phyloP scores from a whole-genome alignment of 2,888 invertebrate genomes.

The Julus scanicus region DNA sequence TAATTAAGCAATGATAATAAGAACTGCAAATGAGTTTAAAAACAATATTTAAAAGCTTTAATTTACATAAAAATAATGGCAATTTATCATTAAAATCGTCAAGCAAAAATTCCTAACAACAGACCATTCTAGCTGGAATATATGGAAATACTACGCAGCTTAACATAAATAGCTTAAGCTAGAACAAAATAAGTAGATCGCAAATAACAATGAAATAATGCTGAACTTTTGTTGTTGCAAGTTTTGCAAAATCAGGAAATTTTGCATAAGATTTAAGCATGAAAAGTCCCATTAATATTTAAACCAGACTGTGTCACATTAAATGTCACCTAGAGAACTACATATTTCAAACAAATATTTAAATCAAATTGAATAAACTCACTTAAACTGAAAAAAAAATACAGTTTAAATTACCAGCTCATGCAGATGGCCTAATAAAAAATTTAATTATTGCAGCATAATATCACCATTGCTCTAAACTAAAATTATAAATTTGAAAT shows the following conservation, averaged over 20 bases:
- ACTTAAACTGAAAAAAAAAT: background rate
- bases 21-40: too few species aligned
- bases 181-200: slow-evolving; percentile 9
- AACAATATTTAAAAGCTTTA: background rate
- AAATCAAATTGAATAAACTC: background rate
- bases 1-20: background rate
- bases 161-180: background rate
- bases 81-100: background rate
- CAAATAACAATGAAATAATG: background rate
- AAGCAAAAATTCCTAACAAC: background rate
- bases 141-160: background rate
- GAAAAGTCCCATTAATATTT: background rate
- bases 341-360: background rate
- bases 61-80: background rate
- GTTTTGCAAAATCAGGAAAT: background rate
- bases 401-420: background rate
- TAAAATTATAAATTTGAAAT: too few species aligned
- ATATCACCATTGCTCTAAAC: too few species aligned
- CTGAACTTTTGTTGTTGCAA: background rate
- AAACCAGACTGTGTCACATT: background rate
- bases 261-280: slow-evolving; percentile 5
- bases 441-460: too few species aligned
- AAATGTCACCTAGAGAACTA: background rate
- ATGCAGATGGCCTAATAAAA: background rate
- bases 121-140: background rate